Evolutionary conservation across 2,113 vertebrate species (phyloP).

Genomic region (Rafetus swinhoei): DNA sequence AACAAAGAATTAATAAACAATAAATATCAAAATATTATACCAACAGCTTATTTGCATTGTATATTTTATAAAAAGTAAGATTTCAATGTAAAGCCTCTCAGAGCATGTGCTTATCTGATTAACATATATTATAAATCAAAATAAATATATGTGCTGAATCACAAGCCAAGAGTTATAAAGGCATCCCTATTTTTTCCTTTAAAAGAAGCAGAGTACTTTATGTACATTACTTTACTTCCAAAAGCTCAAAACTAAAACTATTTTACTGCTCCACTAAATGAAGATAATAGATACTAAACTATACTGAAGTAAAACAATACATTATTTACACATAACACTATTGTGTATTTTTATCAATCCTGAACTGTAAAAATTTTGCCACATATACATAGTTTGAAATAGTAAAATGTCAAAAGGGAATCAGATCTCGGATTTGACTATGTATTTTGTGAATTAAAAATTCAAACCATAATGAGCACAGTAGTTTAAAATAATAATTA

Average conservation of each 20-base stretch:
- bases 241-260: background rate
- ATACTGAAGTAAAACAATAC: background rate
- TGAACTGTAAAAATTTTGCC: background rate
- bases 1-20: background rate
- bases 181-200: background rate
- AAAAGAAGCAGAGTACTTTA: background rate
- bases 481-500: constrained; percentile 82
- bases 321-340: background rate
- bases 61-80: background rate
- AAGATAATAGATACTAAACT: background rate
- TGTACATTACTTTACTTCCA: background rate
- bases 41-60: background rate
- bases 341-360: background rate
- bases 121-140: background rate
- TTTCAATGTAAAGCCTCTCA: background rate
- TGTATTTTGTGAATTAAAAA: constrained; percentile 75
- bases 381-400: constrained; percentile 20
- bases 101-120: background rate
- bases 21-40: background rate
- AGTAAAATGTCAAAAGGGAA: constrained; percentile 71
- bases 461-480: constrained; percentile 69
- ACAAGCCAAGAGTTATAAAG: background rate
- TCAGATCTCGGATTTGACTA: constrained; percentile 49
- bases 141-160: background rate
- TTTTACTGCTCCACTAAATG: background rate